Conservation (phyloP, 1,140 invertebrate genomes). For the Aphidius gifuensis region DNA sequence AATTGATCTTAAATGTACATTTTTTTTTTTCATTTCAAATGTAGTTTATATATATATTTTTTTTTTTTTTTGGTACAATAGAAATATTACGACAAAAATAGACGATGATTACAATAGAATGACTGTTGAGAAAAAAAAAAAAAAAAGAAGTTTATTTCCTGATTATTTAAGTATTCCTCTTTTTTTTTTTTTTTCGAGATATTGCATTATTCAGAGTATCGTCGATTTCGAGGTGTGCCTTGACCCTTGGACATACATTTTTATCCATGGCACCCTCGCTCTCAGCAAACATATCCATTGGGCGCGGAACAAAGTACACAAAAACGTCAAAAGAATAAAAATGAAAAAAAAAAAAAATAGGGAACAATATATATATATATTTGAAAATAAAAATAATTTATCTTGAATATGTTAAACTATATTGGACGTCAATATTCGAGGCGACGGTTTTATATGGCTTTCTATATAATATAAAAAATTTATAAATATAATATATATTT, state of each 20-base stretch:
- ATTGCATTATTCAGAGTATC: conserved; percentile 13
- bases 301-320: not conserved
- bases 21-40: too few relatives aligned
- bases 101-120: too few relatives aligned
- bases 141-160: too few relatives aligned
- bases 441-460: not conserved
- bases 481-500: not conserved
- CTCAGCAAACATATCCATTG: conserved; percentile 11
- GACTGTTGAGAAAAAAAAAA: too few relatives aligned
- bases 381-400: not conserved
- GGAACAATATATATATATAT: not conserved
- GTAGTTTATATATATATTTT: too few relatives aligned
- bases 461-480: not conserved
- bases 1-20: too few relatives aligned
- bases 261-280: not conserved
- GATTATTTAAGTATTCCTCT: not conserved
- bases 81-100: too few relatives aligned
- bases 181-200: not conserved
- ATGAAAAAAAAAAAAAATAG: not conserved
- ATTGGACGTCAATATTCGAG: not conserved
- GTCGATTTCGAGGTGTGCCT: not conserved
- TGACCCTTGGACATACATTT: not conserved
- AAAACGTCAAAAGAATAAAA: not conserved
- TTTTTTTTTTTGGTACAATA: too few relatives aligned
- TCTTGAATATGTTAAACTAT: not conserved